Evolutionary conservation across 2,888 invertebrate species (phyloP).

Genomic region (Limnephilus auricula): DNA sequence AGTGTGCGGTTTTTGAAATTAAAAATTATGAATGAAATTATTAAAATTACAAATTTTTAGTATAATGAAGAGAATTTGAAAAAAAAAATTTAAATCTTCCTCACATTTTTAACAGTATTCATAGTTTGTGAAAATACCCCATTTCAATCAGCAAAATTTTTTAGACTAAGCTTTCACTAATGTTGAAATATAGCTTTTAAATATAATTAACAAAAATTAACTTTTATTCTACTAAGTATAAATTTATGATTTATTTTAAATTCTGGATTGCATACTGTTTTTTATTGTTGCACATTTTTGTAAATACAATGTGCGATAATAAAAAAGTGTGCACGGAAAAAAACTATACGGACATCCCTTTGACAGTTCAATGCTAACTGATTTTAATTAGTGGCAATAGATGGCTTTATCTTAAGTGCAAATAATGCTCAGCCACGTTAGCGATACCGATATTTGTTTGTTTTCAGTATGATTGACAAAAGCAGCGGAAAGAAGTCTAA

Average conservation of each 20-base stretch:
- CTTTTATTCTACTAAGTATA: too few species aligned
- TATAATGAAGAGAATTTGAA: too few species aligned
- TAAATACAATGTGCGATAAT: too few species aligned
- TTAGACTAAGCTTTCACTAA: neutral
- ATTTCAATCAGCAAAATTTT: neutral
- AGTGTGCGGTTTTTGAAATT: too few species aligned
- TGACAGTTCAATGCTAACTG: neutral
- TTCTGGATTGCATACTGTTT: neutral
- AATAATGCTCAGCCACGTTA: neutral
- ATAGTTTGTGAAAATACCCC: too few species aligned
- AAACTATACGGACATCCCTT: neutral
- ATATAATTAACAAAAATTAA: neutral
- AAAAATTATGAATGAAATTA: too few species aligned
- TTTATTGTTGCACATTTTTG: too few species aligned
- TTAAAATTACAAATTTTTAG: too few species aligned
- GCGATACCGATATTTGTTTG: too few species aligned
- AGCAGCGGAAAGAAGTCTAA: neutral
- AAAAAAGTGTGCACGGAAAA: too few species aligned
- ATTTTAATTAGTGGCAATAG: neutral
- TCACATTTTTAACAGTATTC: too few species aligned
- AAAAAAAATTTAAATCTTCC: too few species aligned
- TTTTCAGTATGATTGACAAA: neutral
- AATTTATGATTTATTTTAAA: neutral
- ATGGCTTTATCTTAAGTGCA: neutral
- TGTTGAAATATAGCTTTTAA: neutral